Conservation (phyloP, 1,140 invertebrate species). For the Pseudomyrmex dendroicus region DNA sequence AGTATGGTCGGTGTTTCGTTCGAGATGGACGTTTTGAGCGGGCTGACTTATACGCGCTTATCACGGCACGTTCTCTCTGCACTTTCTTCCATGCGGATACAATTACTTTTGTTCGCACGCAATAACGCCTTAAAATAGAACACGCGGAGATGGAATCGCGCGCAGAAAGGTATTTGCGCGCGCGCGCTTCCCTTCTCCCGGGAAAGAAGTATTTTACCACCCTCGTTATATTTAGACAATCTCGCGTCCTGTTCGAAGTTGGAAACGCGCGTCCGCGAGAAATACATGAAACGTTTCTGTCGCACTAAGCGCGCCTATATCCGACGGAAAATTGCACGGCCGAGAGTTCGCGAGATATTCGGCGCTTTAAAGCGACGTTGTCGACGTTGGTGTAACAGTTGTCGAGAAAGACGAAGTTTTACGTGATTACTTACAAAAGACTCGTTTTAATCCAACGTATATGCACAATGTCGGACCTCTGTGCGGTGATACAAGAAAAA, state of each 20-base stretch:
- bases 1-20: slow-evolving; percentile 31
- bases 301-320: slow-evolving; percentile 23
- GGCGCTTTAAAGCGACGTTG: background rate
- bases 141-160: slow-evolving; percentile 22
- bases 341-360: slow-evolving; percentile 26
- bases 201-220: background rate
- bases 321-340: background rate
- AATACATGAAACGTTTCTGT: slow-evolving; percentile 46
- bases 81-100: slow-evolving; percentile 58
- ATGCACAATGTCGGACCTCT: too few species aligned
- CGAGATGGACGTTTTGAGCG: slow-evolving; percentile 55
- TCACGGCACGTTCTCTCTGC: slow-evolving; percentile 57
- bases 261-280: slow-evolving; percentile 32
- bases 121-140: slow-evolving; percentile 59
- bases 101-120: slow-evolving; percentile 66
- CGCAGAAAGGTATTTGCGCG: background rate
- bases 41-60: slow-evolving; percentile 47
- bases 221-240: slow-evolving; percentile 54
- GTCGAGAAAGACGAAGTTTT: background rate
- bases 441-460: too few species aligned
- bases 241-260: background rate
- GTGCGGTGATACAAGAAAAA: background rate
- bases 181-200: background rate
- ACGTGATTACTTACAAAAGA: background rate
- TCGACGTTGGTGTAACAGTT: background rate